A percentile compares a stretch with the other conserved stretches of the same genome.
These are phyloP conservation scores for Microcebus griseorufus DNA, from an alignment of 2,113 vertebrate species.

Conservation along the genomic window DNA sequence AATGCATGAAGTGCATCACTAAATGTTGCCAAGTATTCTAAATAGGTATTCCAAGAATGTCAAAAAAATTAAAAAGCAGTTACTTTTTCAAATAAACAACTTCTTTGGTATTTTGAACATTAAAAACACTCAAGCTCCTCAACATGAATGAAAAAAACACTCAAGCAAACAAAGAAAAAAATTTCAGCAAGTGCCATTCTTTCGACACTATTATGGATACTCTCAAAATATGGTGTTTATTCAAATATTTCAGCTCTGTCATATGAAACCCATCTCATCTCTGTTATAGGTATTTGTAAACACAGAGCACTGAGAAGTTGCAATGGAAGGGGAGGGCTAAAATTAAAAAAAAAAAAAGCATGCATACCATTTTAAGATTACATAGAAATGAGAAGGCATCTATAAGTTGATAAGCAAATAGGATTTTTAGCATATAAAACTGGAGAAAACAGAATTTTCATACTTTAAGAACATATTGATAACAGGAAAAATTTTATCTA, in stretches of 20 bases:
- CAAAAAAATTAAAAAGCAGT: constrained; percentile 30
- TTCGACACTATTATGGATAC: background rate
- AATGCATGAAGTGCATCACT: background rate
- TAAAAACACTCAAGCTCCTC: background rate
- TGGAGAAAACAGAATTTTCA: background rate
- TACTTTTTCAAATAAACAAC: constrained; percentile 13
- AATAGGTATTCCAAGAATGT: background rate
- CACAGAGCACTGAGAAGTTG: background rate
- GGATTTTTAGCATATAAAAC: constrained; percentile 4
- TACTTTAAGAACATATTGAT: background rate
- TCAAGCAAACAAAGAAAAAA: background rate
- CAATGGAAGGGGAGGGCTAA: background rate
- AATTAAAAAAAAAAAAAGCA: background rate
- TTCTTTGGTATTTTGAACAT: constrained; percentile 34
- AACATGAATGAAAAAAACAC: too few species aligned
- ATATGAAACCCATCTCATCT: background rate
- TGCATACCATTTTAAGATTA: constrained; percentile 8
- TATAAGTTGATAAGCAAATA: constrained; percentile 12
- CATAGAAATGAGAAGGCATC: background rate
- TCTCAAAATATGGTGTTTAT: constrained; percentile 2
- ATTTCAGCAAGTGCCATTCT: background rate
- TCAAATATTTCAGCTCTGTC: background rate
- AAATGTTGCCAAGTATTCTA: background rate
- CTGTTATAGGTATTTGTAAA: background rate
- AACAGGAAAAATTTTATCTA: background rate